These are phyloP conservation scores for Orthonyx spaldingii DNA, from an alignment of 2,113 vertebrate species.

Conservation along the genomic window DNA sequence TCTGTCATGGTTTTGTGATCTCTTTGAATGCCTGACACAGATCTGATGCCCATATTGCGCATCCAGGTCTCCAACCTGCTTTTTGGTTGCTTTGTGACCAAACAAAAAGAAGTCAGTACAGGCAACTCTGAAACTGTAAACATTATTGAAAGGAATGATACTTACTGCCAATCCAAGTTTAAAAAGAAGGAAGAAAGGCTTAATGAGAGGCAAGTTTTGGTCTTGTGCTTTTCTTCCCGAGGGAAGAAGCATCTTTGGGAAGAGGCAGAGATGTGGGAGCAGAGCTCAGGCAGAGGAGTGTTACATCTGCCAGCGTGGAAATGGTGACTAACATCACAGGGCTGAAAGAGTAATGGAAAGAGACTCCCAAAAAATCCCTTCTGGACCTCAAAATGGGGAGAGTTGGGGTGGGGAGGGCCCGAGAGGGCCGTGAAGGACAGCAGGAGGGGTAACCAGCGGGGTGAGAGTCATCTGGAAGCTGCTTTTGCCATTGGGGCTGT, in stretches of 20 bases:
- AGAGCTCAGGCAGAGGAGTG: background rate
- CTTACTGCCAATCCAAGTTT: background rate
- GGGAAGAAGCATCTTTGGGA: background rate
- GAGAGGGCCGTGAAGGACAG: background rate
- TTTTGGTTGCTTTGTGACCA: background rate
- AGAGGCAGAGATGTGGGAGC: background rate
- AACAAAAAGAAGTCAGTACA: background rate
- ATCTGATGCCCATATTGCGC: rapidly evolving
- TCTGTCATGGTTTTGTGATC: background rate
- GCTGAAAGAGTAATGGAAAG: background rate
- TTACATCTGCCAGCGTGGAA: background rate
- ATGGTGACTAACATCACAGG: background rate
- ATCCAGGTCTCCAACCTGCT: background rate
- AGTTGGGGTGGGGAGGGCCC: background rate
- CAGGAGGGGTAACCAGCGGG: too few relatives aligned
- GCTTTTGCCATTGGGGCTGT: background rate
- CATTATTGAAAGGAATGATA: background rate
- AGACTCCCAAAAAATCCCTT: background rate
- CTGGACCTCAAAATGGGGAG: background rate
- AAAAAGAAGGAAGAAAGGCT: background rate
- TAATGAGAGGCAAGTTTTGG: background rate
- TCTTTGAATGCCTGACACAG: background rate
- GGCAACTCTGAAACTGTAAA: background rate
- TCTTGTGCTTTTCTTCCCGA: background rate
- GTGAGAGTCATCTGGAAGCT: background rate